A percentile compares a stretch with the other conserved stretches of the same genome.
Evolutionary conservation across 2,888 invertebrate genomes (phyloP).

Genomic region (Panorpa germanica): DNA sequence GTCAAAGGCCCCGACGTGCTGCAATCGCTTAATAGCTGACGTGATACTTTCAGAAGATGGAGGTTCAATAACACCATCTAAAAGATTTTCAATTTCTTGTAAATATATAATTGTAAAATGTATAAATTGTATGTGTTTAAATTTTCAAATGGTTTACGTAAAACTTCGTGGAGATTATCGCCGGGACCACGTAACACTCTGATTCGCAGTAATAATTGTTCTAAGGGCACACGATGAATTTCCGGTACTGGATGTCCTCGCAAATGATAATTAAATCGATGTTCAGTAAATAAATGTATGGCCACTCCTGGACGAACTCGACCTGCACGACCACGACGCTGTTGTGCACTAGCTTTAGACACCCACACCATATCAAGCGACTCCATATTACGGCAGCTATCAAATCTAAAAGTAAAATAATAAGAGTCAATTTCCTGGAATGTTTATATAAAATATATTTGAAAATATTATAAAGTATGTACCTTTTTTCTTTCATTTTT

Average conservation of each 20-base stretch:
- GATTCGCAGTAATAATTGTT: conserved; percentile 57
- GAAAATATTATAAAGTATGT: conserved; percentile 9
- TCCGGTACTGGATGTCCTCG: conserved; percentile 68
- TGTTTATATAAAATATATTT: conserved; percentile 16
- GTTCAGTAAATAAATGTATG: conserved; percentile 70
- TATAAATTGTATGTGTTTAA: too few relatives aligned
- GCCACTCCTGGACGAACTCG: conserved; percentile 72
- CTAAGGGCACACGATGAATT: conserved; percentile 74
- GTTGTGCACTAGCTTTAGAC: conserved; percentile 75
- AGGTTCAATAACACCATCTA: conserved; percentile 45
- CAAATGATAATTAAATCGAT: conserved; percentile 44
- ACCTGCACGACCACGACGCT: conserved; percentile 80
- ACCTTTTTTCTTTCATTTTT: conserved; percentile 76
- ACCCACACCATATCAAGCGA: conserved; percentile 79
- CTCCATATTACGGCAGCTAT: conserved; percentile 71
- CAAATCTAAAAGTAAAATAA: conserved; percentile 30
- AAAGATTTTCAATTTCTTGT: not conserved
- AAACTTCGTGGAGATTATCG: conserved; percentile 29
- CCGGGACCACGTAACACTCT: conserved; percentile 41
- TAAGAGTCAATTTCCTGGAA: not conserved
- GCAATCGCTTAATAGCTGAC: conserved; percentile 47
- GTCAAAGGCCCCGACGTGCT: conserved; percentile 68
- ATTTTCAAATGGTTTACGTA: conserved; percentile 22
- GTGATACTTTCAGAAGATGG: conserved; percentile 45
- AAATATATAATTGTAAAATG: not conserved